Evolutionary conservation across 2,888 invertebrate genomes (phyloP).

Genomic region (Callyntrura guangdongensis): DNA sequence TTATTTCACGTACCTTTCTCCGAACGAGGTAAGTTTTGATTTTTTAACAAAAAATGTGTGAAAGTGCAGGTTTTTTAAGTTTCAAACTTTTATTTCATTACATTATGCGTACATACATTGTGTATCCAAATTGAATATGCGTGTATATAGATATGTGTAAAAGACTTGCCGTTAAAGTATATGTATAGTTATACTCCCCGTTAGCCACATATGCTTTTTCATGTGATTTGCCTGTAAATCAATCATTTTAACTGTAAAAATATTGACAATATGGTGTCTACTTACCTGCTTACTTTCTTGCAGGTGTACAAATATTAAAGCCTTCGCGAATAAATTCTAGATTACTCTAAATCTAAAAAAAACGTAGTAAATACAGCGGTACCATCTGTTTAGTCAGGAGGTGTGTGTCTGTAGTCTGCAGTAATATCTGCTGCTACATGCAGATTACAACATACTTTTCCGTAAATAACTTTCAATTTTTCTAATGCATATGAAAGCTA

Average conservation of each 20-base stretch:
- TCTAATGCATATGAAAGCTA: constrained; percentile 23
- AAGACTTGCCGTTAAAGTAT: too few relatives aligned
- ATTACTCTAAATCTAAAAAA: too few relatives aligned
- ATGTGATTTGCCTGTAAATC: not conserved
- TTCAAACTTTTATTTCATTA: not conserved
- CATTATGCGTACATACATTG: not conserved
- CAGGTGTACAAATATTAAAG: not conserved
- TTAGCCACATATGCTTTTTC: not conserved
- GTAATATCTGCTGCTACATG: too few relatives aligned
- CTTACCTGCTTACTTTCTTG: not conserved
- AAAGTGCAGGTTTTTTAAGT: not conserved
- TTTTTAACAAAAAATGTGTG: not conserved
- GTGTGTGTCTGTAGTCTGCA: too few relatives aligned
- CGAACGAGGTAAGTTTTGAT: constrained; percentile 42
- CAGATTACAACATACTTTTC: not conserved
- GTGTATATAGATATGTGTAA: too few relatives aligned
- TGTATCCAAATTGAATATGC: not conserved
- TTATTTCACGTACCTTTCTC: constrained; percentile 42
- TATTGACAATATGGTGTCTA: not conserved
- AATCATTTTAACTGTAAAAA: constrained; percentile 28
- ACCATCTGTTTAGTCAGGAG: too few relatives aligned
- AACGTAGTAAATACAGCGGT: too few relatives aligned
- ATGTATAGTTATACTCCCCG: too few relatives aligned
- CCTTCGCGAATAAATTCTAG: not conserved
- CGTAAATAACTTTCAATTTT: constrained; percentile 46